Evolutionary conservation across 1,140 invertebrate genomes (phyloP).

Genomic region (Acromyrmex echinatior): DNA sequence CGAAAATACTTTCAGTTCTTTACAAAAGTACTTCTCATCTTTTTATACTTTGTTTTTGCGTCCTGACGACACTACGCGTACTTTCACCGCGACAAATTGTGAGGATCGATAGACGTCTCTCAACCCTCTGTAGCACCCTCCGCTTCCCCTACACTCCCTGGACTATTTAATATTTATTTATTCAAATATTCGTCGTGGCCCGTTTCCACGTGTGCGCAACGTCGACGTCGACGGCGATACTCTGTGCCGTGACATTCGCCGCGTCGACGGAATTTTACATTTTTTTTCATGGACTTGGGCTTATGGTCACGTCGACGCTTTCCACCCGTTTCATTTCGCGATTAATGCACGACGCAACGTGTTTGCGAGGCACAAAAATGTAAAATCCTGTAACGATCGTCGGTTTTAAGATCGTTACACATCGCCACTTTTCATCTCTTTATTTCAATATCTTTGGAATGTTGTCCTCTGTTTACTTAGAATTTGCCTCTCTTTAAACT

Average conservation of each 20-base stretch:
- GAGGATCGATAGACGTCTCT: constrained; percentile 59
- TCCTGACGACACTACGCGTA: constrained; percentile 14
- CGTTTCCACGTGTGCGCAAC: constrained; percentile 59
- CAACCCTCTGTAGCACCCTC: constrained; percentile 32
- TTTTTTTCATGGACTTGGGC: constrained; percentile 53
- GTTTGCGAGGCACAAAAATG: constrained; percentile 12
- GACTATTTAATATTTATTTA: constrained; percentile 69
- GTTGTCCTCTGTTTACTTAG: constrained; percentile 22
- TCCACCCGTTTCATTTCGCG: constrained; percentile 33
- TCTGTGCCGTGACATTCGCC: constrained; percentile 58
- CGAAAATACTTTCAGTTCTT: neutral
- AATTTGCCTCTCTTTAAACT: constrained; percentile 38
- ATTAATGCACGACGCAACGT: constrained; percentile 53
- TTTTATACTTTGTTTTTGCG: constrained; percentile 16
- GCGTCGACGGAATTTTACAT: constrained; percentile 56
- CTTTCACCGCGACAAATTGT: constrained; percentile 61
- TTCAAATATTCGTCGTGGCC: constrained; percentile 67
- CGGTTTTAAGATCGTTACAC: neutral
- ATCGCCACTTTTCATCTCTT: neutral
- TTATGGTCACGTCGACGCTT: constrained; percentile 58
- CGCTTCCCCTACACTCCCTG: neutral
- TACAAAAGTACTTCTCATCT: neutral
- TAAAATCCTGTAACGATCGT: neutral
- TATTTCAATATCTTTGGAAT: neutral
- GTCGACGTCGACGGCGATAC: constrained; percentile 37